Base-by-base conservation (phyloP, 2,797 vertebrate genomes). In the Hippopotamyrus pictus region DNA sequence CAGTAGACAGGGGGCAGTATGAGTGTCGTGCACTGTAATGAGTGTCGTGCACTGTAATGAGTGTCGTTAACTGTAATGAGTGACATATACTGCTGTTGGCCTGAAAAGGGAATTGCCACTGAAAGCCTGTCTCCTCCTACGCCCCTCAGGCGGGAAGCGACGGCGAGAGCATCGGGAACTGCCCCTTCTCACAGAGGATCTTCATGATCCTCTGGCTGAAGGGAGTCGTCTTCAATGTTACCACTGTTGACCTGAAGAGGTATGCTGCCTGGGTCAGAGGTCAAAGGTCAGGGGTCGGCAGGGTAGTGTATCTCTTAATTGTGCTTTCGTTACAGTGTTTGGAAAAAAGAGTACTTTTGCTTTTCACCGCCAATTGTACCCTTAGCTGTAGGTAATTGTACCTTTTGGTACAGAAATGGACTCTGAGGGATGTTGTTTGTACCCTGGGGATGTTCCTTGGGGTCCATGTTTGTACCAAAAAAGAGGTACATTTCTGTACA, bases 161-260 rank as follows among this genome's bases (percentile, higher is more conserved):
- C 92, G 99, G 99, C 33, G 99, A 99, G 92, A 99, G 98, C 94
- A 98, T 99, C 1, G 99, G 99, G 79, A 99, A 99, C 94, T 99
- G 99, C 92, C 99, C 99, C 0, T 99, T 99, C 93, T 99, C 98
- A 53, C 99, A 99, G 92, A 97, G 98, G 0, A 97, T 99, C 93
- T 99, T 99, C 93, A 99, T 99, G 99, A 99, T 99, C 93, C 97
- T 99, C 51, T 99, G 99, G 99, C 97, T 99, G 90, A 99, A 99
- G 95, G 99, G 98, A n/a, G 99, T 99, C 2, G 98, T 99, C 89
- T 99, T 99, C 95, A 99, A 99, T 0, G 99, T 99, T 92, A 99
- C 99, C 92, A 99, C 99, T 0, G 98, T 99, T 76, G 99, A 99
- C 93, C 95, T 99, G 91, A 99, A 98, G 95, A 97, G 99, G 99